Base-by-base conservation (phyloP, 2,113 vertebrate genomes). In the Cricetomys ansorgei region DNA sequence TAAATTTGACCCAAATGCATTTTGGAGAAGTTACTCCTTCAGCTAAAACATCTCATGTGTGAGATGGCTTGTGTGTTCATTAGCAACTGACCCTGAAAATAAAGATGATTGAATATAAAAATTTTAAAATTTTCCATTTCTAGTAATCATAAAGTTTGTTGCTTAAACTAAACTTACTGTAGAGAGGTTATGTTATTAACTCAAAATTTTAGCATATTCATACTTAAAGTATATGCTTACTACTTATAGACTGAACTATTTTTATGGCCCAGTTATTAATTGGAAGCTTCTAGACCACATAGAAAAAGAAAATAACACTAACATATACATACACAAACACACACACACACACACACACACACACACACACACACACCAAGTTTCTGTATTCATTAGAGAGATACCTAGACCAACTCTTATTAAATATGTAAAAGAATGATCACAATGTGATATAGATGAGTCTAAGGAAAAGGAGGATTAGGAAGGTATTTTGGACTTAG, bases 291-390 rank as follows among this genome's bases (percentile, higher is more conserved):
- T 40, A 23, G 23, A 92, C 45, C 48, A 65, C 43, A 87, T n/a
- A n/a, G n/a, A n/a, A n/a, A n/a, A n/a, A n/a, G 87, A 75, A 81
- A 88, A 40, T 86, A 79, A 95, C 57, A 83, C n/a, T 76, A 91
- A 72, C 67, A n/a, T n/a, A n/a, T n/a, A n/a, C n/a, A n/a, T n/a
- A n/a, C n/a, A n/a, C n/a, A n/a, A n/a, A n/a, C 37, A 81, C 21
- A 59, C 37, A 59, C 4, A 80, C 4, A 53, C 48, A 19, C 1
- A 77, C 0, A 80, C 31, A 55, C 67, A n/a, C 37, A 81, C 21
- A 59, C 37, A 59, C 4, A 80, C 4, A 53, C 48, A 19, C 1
- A 77, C 0, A 80, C 31, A 55, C 37, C 9, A 75, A 73, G 3
- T 8, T 81, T 76, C 59, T 69, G 16, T 3, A 17, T 89, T 89